A percentile compares a stretch with the other conserved stretches of the same genome.
phyloP scores from a whole-genome alignment of 2,888 invertebrate species.

The Anticlea derivata region DNA sequence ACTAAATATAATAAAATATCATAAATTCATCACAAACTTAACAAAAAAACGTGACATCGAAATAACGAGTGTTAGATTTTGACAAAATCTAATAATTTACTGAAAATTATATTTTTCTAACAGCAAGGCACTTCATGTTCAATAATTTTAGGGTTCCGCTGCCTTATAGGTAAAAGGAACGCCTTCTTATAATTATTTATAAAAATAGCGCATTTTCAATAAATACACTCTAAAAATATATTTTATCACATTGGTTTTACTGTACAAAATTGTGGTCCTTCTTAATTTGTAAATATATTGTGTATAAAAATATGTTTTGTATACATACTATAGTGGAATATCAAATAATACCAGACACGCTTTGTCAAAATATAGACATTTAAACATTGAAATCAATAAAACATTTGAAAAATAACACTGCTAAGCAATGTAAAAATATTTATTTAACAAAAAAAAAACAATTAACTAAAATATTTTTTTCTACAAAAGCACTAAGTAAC shows the following conservation, averaged over 20 bases:
- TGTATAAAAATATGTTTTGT: conserved; percentile 27
- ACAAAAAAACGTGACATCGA: conserved; percentile 54
- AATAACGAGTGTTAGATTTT: conserved; percentile 66
- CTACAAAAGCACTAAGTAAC: conserved; percentile 4
- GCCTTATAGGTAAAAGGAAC: background rate
- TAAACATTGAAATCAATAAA: background rate
- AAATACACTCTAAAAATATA: conserved; percentile 69
- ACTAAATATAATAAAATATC: too few species aligned
- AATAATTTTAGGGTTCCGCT: conserved; percentile 28
- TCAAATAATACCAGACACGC: conserved; percentile 17
- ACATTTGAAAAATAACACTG: background rate
- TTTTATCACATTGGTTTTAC: conserved; percentile 66
- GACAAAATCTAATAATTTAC: conserved; percentile 45
- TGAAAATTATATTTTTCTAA: conserved; percentile 41
- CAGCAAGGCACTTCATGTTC: conserved; percentile 61
- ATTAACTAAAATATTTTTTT: background rate
- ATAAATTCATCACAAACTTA: conserved; percentile 68
- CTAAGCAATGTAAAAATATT: too few species aligned
- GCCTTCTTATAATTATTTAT: conserved; percentile 39
- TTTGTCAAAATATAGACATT: conserved; percentile 1
- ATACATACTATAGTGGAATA: conserved; percentile 20
- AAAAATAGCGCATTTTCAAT: conserved; percentile 39
- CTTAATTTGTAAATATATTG: conserved; percentile 34
- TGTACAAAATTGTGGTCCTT: conserved; percentile 67
- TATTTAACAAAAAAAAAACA: background rate